phyloP scores from a whole-genome alignment of 2,113 vertebrate genomes.

The Excalfactoria chinensis region DNA sequence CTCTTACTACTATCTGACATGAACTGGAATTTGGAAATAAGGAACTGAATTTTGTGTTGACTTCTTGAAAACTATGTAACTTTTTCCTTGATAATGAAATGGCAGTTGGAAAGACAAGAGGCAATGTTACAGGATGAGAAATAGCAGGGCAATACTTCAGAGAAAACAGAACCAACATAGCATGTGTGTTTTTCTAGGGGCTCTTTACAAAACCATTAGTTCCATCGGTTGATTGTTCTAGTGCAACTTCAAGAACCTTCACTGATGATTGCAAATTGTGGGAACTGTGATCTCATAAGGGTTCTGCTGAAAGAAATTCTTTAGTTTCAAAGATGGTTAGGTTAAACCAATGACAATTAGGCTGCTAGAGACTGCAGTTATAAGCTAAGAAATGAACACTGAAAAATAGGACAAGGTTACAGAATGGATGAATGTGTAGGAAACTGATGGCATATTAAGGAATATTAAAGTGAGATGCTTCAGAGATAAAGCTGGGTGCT shows the following conservation, averaged over 20 bases:
- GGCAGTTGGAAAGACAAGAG: not conserved
- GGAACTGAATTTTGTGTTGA: not conserved
- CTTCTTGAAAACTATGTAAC: not conserved
- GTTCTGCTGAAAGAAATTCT: not conserved
- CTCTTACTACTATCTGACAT: not conserved
- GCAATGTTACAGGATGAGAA: not conserved
- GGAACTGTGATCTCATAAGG: rapidly evolving
- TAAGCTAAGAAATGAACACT: not conserved
- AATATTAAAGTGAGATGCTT: not conserved
- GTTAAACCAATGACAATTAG: not conserved
- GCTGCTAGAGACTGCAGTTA: not conserved
- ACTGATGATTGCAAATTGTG: not conserved
- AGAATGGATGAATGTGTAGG: not conserved
- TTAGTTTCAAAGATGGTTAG: not conserved
- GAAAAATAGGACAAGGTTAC: conserved; percentile 24
- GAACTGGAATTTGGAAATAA: not conserved
- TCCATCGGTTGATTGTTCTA: not conserved
- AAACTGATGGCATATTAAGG: conserved; percentile 7
- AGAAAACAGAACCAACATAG: not conserved
- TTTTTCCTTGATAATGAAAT: not conserved
- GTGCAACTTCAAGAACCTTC: not conserved
- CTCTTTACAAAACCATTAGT: not conserved
- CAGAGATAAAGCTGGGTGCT: not conserved
- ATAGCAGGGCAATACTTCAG: not conserved
- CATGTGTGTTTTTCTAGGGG: rapidly evolving